phyloP scores from a whole-genome alignment of 2,113 vertebrate genomes.

The Leucopternis melanops region DNA sequence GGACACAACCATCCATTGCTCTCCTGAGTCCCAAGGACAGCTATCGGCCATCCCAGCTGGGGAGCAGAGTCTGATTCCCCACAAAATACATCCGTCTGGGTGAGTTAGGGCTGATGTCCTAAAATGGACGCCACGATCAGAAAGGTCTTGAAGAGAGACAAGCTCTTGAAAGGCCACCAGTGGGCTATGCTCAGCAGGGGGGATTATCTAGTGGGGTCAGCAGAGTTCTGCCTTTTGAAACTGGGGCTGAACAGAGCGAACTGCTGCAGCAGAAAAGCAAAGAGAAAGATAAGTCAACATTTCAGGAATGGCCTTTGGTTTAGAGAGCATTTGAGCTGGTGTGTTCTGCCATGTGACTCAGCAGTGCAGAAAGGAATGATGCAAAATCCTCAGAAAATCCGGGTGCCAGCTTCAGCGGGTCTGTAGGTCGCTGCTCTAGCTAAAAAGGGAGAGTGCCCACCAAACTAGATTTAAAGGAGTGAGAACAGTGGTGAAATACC shows the following conservation, averaged over 20 bases:
- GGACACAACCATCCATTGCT: fast-evolving
- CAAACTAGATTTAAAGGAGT: neutral
- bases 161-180: neutral
- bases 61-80: neutral
- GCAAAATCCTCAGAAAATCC: neutral
- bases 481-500: neutral
- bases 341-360: fast-evolving
- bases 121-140: neutral
- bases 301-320: neutral
- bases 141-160: neutral
- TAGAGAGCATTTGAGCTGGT: neutral
- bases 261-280: neutral
- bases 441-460: neutral
- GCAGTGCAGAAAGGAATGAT: neutral
- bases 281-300: neutral
- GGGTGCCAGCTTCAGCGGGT: neutral
- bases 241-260: neutral
- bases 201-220: neutral
- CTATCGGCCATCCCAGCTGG: neutral
- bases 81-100: neutral
- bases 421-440: neutral
- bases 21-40: neutral
- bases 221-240: neutral
- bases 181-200: neutral
- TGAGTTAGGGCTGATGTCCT: neutral